These are phyloP conservation scores for Aleiodes sp. DNA, from an alignment of 1,140 invertebrate species.

Conservation along the genomic window DNA sequence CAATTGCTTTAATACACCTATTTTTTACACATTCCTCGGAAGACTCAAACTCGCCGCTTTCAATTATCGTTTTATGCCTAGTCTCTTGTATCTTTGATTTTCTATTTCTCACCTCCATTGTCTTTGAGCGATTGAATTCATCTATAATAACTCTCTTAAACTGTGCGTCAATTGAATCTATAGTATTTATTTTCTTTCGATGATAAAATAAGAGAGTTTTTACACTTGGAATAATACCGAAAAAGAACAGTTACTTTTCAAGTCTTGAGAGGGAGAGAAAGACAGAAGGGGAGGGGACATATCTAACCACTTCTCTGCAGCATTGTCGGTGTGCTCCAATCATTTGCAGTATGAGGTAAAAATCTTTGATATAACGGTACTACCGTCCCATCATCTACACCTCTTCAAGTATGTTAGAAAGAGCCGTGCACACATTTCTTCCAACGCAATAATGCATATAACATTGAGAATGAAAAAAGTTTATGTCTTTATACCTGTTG, in stretches of 20 bases:
- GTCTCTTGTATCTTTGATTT: conserved; percentile 43
- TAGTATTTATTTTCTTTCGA: too few relatives aligned
- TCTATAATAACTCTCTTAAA: background rate
- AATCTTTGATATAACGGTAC: background rate
- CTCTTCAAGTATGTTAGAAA: too few relatives aligned
- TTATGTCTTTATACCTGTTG: too few relatives aligned
- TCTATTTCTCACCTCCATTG: conserved; percentile 57
- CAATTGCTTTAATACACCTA: background rate
- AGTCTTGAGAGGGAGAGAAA: background rate
- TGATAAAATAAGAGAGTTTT: too few relatives aligned
- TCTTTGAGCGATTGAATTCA: background rate
- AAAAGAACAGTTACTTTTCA: background rate
- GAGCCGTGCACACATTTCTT: too few relatives aligned
- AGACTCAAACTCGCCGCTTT: conserved; percentile 42
- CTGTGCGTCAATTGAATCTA: background rate
- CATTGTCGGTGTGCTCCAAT: too few relatives aligned
- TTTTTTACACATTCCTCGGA: background rate
- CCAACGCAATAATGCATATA: too few relatives aligned
- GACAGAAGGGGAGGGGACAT: background rate
- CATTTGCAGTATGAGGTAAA: too few relatives aligned
- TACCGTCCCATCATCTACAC: too few relatives aligned
- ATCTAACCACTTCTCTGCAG: background rate
- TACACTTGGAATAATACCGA: too few relatives aligned
- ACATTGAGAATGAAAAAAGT: too few relatives aligned
- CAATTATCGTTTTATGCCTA: conserved; percentile 7